A percentile compares a stretch with the other conserved stretches of the same genome.
Evolutionary conservation across 2,797 vertebrate species (phyloP).

Genomic region (Vultur gryphus): DNA sequence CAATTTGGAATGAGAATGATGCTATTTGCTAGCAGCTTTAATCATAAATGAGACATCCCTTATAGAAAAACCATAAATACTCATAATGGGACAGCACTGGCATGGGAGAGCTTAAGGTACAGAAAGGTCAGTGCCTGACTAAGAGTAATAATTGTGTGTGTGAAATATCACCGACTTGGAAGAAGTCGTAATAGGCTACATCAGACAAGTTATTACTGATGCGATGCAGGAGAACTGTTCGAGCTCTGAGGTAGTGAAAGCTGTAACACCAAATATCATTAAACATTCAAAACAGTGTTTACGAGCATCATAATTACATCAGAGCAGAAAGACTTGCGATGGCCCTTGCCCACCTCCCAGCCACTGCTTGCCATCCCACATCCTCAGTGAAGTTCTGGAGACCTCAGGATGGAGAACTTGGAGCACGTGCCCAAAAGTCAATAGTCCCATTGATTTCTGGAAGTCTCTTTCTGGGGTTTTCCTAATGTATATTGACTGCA

Average conservation of each 20-base stretch:
- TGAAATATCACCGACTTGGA: background rate
- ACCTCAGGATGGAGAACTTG: background rate
- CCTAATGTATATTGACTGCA: accelerated
- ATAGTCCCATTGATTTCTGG: background rate
- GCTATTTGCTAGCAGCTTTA: background rate
- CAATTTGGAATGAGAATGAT: background rate
- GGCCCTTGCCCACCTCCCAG: background rate
- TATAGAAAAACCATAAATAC: background rate
- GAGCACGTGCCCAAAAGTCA: accelerated
- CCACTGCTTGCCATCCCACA: background rate
- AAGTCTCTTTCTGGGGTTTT: background rate
- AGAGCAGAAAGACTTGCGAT: background rate
- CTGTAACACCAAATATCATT: background rate
- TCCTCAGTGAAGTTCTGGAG: background rate
- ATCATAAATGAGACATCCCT: background rate
- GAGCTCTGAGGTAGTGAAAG: background rate
- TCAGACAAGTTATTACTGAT: background rate
- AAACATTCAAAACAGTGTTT: background rate
- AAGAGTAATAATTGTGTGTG: background rate
- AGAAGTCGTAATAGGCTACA: background rate
- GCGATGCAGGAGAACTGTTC: background rate
- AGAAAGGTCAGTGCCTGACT: background rate
- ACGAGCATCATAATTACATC: background rate
- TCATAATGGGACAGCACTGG: background rate
- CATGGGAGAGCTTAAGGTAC: background rate